Evolutionary conservation across 2,113 vertebrate species (phyloP).

Genomic region (Tragelaphus scriptus): DNA sequence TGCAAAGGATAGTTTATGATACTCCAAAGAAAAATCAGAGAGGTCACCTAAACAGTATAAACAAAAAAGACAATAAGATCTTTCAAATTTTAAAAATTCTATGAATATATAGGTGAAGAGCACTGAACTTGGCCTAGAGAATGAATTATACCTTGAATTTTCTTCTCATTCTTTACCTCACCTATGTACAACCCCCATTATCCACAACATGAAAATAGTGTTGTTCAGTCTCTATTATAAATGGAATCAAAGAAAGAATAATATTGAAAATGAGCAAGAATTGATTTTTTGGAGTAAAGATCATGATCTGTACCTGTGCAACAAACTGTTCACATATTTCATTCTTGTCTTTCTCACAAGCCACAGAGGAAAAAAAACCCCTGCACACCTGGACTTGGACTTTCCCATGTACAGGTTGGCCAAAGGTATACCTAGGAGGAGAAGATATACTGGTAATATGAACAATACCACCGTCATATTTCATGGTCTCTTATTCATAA

Average conservation of each 20-base stretch:
- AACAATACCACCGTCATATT: neutral
- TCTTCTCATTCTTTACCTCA: neutral
- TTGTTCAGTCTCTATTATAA: neutral
- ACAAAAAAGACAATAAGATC: neutral
- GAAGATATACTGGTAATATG: neutral
- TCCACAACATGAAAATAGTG: neutral
- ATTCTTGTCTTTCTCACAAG: conserved; percentile 52
- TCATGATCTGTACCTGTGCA: conserved; percentile 65
- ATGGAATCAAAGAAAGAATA: neutral
- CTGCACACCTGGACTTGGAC: conserved; percentile 72
- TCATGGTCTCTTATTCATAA: neutral
- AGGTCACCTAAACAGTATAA: neutral
- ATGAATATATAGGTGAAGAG: neutral
- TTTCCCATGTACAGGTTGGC: conserved; percentile 75
- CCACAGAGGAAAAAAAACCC: neutral
- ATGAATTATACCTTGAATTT: neutral
- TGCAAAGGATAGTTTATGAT: neutral
- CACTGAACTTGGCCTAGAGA: neutral
- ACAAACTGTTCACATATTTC: conserved; percentile 68
- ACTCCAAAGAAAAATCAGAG: neutral
- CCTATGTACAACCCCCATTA: neutral
- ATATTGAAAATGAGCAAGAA: neutral
- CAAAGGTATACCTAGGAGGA: conserved; percentile 76
- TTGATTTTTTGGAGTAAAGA: neutral
- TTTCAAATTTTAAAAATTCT: neutral